These are phyloP conservation scores for Drosophila nigromelanica DNA, from an alignment of 1,140 invertebrate genomes.

Conservation along the genomic window DNA sequence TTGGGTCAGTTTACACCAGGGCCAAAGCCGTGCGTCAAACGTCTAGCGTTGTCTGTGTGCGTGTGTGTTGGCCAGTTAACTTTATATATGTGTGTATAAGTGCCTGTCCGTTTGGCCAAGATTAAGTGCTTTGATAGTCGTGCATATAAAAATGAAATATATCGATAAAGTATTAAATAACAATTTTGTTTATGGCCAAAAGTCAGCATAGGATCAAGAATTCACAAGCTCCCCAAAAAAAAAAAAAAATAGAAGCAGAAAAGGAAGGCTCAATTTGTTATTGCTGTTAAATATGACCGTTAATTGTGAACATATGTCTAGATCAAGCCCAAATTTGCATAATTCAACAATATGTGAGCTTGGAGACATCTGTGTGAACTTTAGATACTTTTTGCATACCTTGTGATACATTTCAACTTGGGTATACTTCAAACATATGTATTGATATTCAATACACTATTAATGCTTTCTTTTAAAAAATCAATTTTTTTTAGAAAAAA, in stretches of 20 bases:
- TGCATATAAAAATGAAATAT: constrained; percentile 83
- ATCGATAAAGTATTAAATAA: constrained; percentile 83
- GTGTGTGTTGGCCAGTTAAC: constrained; percentile 56
- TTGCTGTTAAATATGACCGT: background rate
- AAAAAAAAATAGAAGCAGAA: background rate
- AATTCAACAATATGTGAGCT: background rate
- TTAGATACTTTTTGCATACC: background rate
- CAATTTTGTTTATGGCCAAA: constrained; percentile 77
- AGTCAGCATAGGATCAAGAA: constrained; percentile 28
- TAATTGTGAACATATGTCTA: constrained; percentile 6
- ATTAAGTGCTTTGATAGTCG: constrained; percentile 80
- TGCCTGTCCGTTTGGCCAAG: constrained; percentile 71
- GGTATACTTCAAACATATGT: too few relatives aligned
- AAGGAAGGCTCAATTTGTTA: constrained; percentile 32
- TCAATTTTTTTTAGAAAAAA: too few relatives aligned
- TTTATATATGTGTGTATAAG: constrained; percentile 69
- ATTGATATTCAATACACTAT: too few relatives aligned
- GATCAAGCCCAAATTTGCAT: constrained; percentile 1
- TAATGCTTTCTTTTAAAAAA: too few relatives aligned
- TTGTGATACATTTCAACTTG: background rate
- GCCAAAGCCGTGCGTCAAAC: constrained; percentile 17
- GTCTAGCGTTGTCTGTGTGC: background rate
- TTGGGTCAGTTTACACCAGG: constrained; percentile 70
- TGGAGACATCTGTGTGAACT: background rate
- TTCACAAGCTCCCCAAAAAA: constrained; percentile 34